Base-by-base conservation (phyloP, 2,113 vertebrate species). In the Rhinopomastus cyanomelas region DNA sequence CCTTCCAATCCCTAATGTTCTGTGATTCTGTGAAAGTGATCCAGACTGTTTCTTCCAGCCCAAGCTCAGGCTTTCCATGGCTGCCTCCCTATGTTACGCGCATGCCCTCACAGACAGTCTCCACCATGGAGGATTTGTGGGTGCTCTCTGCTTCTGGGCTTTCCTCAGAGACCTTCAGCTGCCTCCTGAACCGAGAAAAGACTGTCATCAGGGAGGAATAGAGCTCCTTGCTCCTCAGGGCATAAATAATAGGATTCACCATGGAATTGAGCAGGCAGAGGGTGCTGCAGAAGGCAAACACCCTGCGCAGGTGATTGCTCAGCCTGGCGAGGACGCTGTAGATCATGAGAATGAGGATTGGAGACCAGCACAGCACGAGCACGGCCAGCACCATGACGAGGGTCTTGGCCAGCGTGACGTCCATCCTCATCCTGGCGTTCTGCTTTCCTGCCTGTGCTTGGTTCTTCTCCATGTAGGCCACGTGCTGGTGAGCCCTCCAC, bases 241-340 rank as follows among this genome's bases (percentile, higher is more conserved):
- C 99, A 0, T 99, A 99, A 46, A 99, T 97, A 51, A 99, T 67
- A 5, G 99, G 99, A 94, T 99, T 99, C 74, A 98, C 95, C 85
- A 98, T 96, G 36, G 98, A 99, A 95, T 99, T 99, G 77, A 98
- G 90, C 37, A 99, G 97, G 85, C 98, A 99, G 55, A 99, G 98
- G 51, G 98, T 98, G 96, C 98, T 98, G 91, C 98, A 99, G 91
- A 99, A 99, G 82, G 98, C 98, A 8, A 99, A 99, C 42, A 93
- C 97, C 76, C 97, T 96, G 96, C 97, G 98, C 73, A 98, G 95
- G 37, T 3, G 36, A 3, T 10, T 21, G 8, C 79, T 97, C 67
- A 98, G 95, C 3, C 21, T 29, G 52, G 81, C 11, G 5, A 95
- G 94, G 88, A 98, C 29, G 52, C 99, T 98, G 52, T 97, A 97